A percentile compares a stretch with the other conserved stretches of the same genome.
Conservation (phyloP, 1,140 invertebrate genomes). For the Agraylea sexmaculata region DNA sequence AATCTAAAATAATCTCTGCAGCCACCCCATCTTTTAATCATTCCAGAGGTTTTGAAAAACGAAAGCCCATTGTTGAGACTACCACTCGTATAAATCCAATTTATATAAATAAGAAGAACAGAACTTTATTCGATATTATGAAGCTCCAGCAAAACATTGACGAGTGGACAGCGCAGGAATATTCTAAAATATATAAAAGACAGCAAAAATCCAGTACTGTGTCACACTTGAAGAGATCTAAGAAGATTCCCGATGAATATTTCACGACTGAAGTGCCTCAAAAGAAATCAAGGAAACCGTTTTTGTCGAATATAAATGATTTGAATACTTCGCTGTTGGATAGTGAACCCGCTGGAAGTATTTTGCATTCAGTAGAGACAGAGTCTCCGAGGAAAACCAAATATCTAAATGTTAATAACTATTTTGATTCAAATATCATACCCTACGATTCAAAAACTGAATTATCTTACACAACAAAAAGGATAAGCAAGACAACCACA, state of each 20-base stretch:
- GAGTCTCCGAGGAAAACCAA: slow-evolving; percentile 27
- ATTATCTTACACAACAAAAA: slow-evolving; percentile 11
- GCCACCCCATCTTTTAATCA: slow-evolving; percentile 14
- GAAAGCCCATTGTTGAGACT: slow-evolving; percentile 6
- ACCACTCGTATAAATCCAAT: slow-evolving; percentile 11
- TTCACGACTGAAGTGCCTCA: slow-evolving; percentile 48
- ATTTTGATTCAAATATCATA: slow-evolving; percentile 9
- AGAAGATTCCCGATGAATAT: slow-evolving; percentile 65
- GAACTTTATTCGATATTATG: slow-evolving; percentile 53
- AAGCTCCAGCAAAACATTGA: slow-evolving; percentile 71
- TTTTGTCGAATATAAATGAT: slow-evolving; percentile 21
- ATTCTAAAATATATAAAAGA: slow-evolving; percentile 39
- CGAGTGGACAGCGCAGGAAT: slow-evolving; percentile 72
- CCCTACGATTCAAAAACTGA: slow-evolving; percentile 4
- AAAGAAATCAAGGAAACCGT: slow-evolving; percentile 15
- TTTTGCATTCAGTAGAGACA: slow-evolving; percentile 32
- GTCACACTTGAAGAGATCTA: slow-evolving; percentile 47
- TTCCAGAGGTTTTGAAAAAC: too few relatives aligned
- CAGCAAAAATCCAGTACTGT: slow-evolving; percentile 39
- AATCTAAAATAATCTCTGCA: slow-evolving; percentile 20
- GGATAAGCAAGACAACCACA: slow-evolving; percentile 10
- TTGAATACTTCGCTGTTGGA: slow-evolving; percentile 37
- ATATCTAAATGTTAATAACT: slow-evolving; percentile 19
- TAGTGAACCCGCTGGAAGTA: slow-evolving; percentile 44
- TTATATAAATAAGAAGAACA: slow-evolving; percentile 24